These are phyloP conservation scores for Nasonia longicornis DNA, from an alignment of 1,140 invertebrate genomes.

Conservation along the genomic window DNA sequence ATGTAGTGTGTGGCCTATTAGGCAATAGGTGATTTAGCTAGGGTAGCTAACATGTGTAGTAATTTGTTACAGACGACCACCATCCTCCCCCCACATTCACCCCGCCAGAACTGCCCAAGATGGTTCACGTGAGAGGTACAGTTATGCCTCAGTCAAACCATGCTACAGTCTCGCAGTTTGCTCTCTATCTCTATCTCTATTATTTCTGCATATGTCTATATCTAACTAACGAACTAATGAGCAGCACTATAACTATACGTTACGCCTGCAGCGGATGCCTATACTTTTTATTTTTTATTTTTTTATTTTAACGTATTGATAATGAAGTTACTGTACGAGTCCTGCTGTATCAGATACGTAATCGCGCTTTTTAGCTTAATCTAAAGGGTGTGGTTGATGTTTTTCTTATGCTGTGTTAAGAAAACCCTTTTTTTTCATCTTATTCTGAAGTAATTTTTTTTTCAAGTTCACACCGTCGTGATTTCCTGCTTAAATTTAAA, in stretches of 20 bases:
- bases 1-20: conserved; percentile 46
- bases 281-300: not conserved
- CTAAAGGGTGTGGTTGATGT: no score
- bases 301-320: not conserved
- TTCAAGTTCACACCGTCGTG: not conserved
- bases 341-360: no score
- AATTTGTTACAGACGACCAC: conserved; percentile 92
- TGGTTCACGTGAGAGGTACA: conserved; percentile 95
- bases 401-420: no score
- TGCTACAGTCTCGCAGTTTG: conserved; percentile 66
- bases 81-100: conserved; percentile 94
- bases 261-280: not conserved
- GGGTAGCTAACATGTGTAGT: conserved; percentile 73
- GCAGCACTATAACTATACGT: not conserved
- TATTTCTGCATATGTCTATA: not conserved
- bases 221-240: not conserved
- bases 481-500: not conserved
- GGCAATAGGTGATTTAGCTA: conserved; percentile 62
- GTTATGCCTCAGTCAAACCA: conserved; percentile 67
- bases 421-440: no score
- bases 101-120: conserved; percentile 96
- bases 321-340: no score
- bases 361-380: no score
- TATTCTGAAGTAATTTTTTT: not conserved
- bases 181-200: conserved; percentile 49